Evolutionary conservation across 1,140 invertebrate genomes (phyloP).

Genomic region (Macrocentrus cingulum): DNA sequence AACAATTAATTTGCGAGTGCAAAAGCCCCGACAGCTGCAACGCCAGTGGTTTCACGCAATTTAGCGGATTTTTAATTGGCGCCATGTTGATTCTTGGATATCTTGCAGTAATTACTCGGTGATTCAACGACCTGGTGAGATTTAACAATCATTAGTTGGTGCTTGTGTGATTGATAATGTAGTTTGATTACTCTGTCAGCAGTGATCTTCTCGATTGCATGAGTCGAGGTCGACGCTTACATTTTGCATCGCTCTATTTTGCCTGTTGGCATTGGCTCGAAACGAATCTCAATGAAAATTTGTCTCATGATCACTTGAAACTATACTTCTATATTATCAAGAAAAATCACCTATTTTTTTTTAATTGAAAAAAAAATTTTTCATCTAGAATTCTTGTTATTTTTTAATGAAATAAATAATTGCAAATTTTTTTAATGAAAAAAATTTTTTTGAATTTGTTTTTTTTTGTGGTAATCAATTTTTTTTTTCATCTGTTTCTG

Average conservation of each 20-base stretch:
- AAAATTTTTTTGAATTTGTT: too few species aligned
- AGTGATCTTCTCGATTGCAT: not conserved
- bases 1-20: slow-evolving; percentile 39
- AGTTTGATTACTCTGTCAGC: not conserved
- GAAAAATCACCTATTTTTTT: too few species aligned
- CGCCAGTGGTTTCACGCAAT: slow-evolving; percentile 3
- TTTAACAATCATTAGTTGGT: not conserved
- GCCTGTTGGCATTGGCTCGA: not conserved
- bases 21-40: slow-evolving; percentile 33
- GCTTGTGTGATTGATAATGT: too few species aligned
- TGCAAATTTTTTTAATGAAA: too few species aligned
- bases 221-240: slow-evolving; percentile 1
- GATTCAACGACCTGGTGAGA: not conserved
- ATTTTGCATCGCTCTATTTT: not conserved
- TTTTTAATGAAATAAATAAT: too few species aligned
- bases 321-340: too few species aligned
- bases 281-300: not conserved
- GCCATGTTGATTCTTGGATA: slow-evolving; percentile 5
- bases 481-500: too few species aligned
- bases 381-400: too few species aligned
- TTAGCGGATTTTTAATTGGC: slow-evolving; percentile 15
- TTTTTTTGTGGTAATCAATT: too few species aligned
- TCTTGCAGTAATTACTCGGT: not conserved
- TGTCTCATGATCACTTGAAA: too few species aligned
- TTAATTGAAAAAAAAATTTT: too few species aligned